Percentiles rank a stretch among this genome's conserved stretches.
Conservation (phyloP, 2,797 vertebrate species). For the Allobates femoralis region DNA sequence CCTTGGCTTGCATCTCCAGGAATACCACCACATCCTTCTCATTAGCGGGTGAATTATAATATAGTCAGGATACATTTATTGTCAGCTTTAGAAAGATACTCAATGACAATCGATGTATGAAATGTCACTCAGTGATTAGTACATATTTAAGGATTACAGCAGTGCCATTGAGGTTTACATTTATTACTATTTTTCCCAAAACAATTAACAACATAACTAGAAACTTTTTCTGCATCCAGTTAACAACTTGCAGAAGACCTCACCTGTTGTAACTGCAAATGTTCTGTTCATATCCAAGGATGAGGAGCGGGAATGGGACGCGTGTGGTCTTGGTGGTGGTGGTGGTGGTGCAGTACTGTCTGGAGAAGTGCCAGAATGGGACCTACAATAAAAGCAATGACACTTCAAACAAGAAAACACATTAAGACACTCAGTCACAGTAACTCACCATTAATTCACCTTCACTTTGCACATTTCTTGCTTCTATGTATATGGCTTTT, state of each 20-base stretch:
- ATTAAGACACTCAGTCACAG: slow-evolving; percentile 32
- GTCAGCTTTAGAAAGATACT: neutral
- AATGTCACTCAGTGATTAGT: no score
- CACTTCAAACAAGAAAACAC: slow-evolving; percentile 23
- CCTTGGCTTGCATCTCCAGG: no score
- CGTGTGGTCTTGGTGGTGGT: slow-evolving; percentile 92
- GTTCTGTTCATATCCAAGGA: slow-evolving; percentile 97
- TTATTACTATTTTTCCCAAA: neutral
- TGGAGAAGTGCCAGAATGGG: slow-evolving; percentile 94
- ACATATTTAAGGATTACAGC: no score
- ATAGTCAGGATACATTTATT: no score
- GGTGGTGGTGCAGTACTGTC: slow-evolving; percentile 91
- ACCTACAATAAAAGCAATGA: slow-evolving; percentile 78
- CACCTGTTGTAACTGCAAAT: slow-evolving; percentile 86
- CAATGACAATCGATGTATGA: no score
- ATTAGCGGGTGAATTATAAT: no score
- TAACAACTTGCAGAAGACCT: slow-evolving; percentile 6
- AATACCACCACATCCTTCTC: no score
- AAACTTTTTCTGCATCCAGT: neutral
- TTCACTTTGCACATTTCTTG: neutral
- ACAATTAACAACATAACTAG: neutral
- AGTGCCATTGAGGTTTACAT: neutral
- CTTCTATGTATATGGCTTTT: neutral
- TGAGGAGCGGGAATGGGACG: slow-evolving; percentile 94
- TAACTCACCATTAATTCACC: slow-evolving; percentile 1